Evolutionary conservation across 2,888 invertebrate genomes (phyloP), one percentile per base, ranked within the genome.

Genomic region (Mythimna loreyi): DNA sequence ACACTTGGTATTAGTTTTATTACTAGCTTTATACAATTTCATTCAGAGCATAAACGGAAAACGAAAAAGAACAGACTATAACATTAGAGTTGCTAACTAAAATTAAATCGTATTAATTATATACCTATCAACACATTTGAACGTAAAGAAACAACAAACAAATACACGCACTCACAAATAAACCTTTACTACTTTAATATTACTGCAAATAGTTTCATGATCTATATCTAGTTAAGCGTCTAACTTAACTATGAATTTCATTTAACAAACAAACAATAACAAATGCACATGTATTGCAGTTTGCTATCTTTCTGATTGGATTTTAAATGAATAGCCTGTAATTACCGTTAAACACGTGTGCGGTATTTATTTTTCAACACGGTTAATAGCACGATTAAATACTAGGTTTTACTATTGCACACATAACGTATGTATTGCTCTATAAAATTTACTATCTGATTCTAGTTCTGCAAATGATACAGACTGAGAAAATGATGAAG

Each of bases 281-380:
- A 52, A 73, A 64, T 43, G 25, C 8, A 23, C 21, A 19, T 23
- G 36, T 30, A 21, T 75, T 28, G 0, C 25, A 30, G 52, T 47
- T 40, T 40, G 43, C 19, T 58, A 55, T 58, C 25, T 28, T 30
- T 30, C 21, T 75, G 53, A 80, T 77, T 75, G 64, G 60, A 69
- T 75, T 77, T 69, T 65, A 47, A 80, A 68, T 55, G 49, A 57
- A 62, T 57, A 45, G 36, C 19, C 40, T 30, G 28, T 59, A 76
- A 64, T 58, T 52, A 25, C 30, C 25, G 25, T 33, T 60, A 74
- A 75, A 63, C 75, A 68, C 60, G 64, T 64, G 75, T 13, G 55
- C 33, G 23, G 43, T 33, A 23, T 53, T 59, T 50, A 49, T 55
- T 59, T 78, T 55, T 63, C 43, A 71, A 66, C 1, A 13, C 30